A percentile compares a stretch with the other conserved stretches of the same genome.
Evolutionary conservation across 2,113 vertebrate species (phyloP).

Genomic region (Cebus imitator): DNA sequence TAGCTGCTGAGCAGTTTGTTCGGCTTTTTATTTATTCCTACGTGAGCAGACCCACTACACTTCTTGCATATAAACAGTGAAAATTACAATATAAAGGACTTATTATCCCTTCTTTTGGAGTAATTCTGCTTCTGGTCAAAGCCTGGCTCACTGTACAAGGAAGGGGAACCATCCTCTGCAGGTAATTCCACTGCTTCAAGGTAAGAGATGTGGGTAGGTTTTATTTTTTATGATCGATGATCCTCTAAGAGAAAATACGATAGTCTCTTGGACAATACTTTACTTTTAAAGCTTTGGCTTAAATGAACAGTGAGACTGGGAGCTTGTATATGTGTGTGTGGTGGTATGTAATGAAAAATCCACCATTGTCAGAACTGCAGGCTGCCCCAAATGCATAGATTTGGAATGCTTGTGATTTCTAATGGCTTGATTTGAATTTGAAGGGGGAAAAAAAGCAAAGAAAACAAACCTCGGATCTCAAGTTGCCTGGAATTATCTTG

Average conservation of each 20-base stretch:
- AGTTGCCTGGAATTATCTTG: slow-evolving; percentile 64
- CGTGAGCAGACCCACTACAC: slow-evolving; percentile 84
- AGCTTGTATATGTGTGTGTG: neutral
- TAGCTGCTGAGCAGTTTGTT: slow-evolving; percentile 76
- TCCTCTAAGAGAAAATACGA: slow-evolving; percentile 75
- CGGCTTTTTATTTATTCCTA: slow-evolving; percentile 87
- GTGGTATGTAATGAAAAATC: slow-evolving; percentile 53
- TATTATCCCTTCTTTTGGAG: slow-evolving; percentile 77
- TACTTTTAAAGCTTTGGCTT: slow-evolving; percentile 76
- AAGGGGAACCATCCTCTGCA: slow-evolving; percentile 78
- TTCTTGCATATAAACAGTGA: slow-evolving; percentile 84
- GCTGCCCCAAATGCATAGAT: slow-evolving; percentile 69
- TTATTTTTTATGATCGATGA: slow-evolving; percentile 73
- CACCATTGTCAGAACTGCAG: slow-evolving; percentile 69
- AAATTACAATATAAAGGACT: slow-evolving; percentile 80
- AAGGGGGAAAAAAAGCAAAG: neutral
- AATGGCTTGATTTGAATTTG: slow-evolving; percentile 76
- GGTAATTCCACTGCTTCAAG: slow-evolving; percentile 83
- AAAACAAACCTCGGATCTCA: slow-evolving; percentile 46
- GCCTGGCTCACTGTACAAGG: slow-evolving; percentile 69
- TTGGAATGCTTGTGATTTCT: slow-evolving; percentile 59
- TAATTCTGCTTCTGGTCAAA: slow-evolving; percentile 73
- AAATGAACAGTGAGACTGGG: neutral
- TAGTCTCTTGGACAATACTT: slow-evolving; percentile 75
- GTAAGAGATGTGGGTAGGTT: slow-evolving; percentile 82